Evolutionary conservation across 2,797 vertebrate genomes (phyloP).

Genomic region (Halcyon chelicuti): DNA sequence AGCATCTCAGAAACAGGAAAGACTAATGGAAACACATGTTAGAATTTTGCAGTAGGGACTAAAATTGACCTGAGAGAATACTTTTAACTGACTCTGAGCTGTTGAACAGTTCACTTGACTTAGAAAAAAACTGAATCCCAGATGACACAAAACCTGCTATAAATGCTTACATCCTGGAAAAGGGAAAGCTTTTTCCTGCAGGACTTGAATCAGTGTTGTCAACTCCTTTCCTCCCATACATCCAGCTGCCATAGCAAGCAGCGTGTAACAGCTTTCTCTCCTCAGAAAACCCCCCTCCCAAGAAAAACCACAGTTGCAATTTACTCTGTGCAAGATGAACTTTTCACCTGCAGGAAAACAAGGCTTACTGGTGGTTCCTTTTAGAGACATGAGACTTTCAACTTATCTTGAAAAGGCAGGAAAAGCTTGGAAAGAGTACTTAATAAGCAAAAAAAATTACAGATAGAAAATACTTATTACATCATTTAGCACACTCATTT

Average conservation of each 20-base stretch:
- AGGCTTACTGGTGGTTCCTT: background rate
- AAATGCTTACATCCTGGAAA: background rate
- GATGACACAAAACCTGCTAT: background rate
- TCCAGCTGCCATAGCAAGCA: background rate
- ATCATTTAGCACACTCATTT: background rate
- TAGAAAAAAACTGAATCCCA: slow-evolving; percentile 21
- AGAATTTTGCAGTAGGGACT: background rate
- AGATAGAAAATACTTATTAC: slow-evolving; percentile 2
- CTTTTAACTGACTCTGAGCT: background rate
- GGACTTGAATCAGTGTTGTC: background rate
- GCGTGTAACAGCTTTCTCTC: background rate
- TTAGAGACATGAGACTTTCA: background rate
- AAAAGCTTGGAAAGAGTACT: background rate
- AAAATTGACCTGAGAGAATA: background rate
- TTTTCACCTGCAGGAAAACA: background rate
- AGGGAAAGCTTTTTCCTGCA: background rate
- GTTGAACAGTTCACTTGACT: background rate
- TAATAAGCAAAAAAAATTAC: background rate
- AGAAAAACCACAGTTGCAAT: background rate
- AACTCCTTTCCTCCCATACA: background rate
- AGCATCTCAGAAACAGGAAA: background rate
- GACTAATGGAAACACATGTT: background rate
- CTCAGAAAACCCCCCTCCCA: background rate
- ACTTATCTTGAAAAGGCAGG: background rate
- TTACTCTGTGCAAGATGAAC: background rate